These are phyloP conservation scores for Epinephelus awoara DNA, from an alignment of 2,797 vertebrate species.

Conservation along the genomic window DNA sequence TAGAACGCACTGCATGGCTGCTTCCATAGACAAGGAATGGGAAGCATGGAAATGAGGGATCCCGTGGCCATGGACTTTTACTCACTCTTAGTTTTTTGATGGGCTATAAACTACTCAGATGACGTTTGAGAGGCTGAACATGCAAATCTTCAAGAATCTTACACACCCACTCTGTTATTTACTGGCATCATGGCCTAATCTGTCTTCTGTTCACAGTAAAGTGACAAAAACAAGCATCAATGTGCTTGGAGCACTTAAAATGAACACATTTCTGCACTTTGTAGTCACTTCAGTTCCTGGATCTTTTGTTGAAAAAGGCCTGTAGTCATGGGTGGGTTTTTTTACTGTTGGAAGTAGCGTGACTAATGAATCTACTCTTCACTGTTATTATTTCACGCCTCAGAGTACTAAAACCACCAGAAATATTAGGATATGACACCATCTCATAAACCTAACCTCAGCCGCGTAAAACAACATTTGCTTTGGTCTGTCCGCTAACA, in stretches of 20 bases:
- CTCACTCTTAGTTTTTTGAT: not conserved
- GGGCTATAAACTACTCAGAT: not conserved
- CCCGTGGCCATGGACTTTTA: no score
- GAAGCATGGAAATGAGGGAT: no score
- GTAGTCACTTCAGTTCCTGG: not conserved
- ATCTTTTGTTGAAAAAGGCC: not conserved
- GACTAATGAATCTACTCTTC: slow-evolving; percentile 18
- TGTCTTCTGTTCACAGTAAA: not conserved
- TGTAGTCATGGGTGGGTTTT: not conserved
- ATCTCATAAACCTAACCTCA: slow-evolving; percentile 3
- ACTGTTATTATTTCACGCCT: slow-evolving; percentile 15
- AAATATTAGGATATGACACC: slow-evolving; percentile 15
- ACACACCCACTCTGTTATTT: not conserved
- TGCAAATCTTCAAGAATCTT: not conserved
- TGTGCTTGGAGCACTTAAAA: not conserved
- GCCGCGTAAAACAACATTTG: slow-evolving; percentile 1
- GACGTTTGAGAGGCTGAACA: slow-evolving; percentile 4
- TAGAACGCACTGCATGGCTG: no score
- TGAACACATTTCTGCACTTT: not conserved
- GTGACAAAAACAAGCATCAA: slow-evolving; percentile 11
- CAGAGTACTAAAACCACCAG: slow-evolving; percentile 26
- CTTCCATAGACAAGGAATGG: no score
- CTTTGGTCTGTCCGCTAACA: slow-evolving; percentile 26
- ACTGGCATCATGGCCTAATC: not conserved
- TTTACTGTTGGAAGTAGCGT: not conserved